Percentiles rank a stretch among this genome's conserved stretches.
Conservation (phyloP, 1,140 invertebrate genomes). For the Magallana ariakensis region DNA sequence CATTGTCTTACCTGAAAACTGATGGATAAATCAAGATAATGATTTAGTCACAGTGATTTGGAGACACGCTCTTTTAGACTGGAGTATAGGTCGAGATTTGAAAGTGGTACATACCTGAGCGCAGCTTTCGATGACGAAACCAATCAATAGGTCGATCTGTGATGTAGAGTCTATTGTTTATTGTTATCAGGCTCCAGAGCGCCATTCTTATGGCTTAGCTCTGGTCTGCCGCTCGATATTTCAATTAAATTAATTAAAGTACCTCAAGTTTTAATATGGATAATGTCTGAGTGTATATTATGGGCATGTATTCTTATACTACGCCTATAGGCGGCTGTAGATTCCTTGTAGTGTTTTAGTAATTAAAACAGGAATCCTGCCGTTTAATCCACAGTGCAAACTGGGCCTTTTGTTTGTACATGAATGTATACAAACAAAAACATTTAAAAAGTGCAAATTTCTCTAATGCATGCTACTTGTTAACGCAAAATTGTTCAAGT, state of each 20-base stretch:
- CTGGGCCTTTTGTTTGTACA: no score
- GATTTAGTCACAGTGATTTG: not conserved
- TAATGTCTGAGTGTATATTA: not conserved
- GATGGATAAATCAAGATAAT: not conserved
- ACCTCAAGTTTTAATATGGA: not conserved
- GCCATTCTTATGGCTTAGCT: not conserved
- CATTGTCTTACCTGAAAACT: slow-evolving; percentile 3
- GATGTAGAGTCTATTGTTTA: not conserved
- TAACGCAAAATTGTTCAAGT: no score
- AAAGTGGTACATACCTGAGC: not conserved
- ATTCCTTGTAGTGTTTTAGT: not conserved
- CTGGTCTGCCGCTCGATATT: not conserved
- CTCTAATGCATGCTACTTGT: no score
- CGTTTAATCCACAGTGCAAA: no score
- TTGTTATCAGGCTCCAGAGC: not conserved
- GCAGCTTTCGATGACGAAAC: not conserved
- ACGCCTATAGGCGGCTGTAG: not conserved
- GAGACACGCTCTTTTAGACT: not conserved
- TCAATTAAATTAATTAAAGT: slow-evolving; percentile 18
- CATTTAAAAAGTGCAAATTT: no score
- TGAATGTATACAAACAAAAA: no score
- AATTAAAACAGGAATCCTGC: not conserved
- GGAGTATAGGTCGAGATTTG: not conserved
- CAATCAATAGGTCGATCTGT: slow-evolving; percentile 20
- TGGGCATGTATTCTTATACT: not conserved